Evolutionary conservation across 2,113 vertebrate genomes (phyloP), one percentile per base, ranked within the genome.

Genomic region (Bos taurus): DNA sequence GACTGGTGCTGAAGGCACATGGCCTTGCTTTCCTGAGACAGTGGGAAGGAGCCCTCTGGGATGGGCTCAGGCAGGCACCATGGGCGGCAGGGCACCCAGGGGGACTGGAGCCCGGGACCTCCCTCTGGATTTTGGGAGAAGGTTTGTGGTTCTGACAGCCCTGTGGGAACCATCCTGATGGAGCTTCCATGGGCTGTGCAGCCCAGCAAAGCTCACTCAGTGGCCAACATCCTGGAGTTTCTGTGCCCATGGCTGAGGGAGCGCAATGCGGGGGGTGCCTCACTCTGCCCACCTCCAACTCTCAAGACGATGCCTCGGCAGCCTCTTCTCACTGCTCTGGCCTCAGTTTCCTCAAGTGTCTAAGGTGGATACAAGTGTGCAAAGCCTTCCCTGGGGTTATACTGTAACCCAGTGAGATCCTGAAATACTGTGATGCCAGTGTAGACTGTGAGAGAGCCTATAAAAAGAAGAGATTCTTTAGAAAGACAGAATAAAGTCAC

Each of bases 231-330:
- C 89, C 43, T 7, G 25, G 43, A 54, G n/a, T 16, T 77, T 74
- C 8, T 40, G 6, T 23, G 5, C 25, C 52, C 52, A 26, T 0
- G 2, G 50, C 52, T 23, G 30, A 48, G 48, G 10, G 5, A 30
- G 17, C 0, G 5, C 10, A 5, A 10, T 6, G 19, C 0, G 5
- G 30, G 30, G 25, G 40, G 74, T 8, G 17, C 30, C 78, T 52
- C 17, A 9, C 48, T 33, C 94, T 54, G 28, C 17, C 12, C 40
- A 19, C 81, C 7, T 10, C 3, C 74, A 33, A 10, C 54, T 50
- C 33, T 56, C 97, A 23, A 13, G 19, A 10, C 0, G 6, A 33
- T 21, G 21, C 2, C 1, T 15, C 25, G 26, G 14, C 54, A 64
- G 83, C 21, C 64, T 74, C 7, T 54, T 74, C 59, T 64, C 82